Evolutionary conservation across 2,113 vertebrate genomes (phyloP), one percentile per base, ranked within the genome.

Genomic region (Ciconia boyciana): DNA sequence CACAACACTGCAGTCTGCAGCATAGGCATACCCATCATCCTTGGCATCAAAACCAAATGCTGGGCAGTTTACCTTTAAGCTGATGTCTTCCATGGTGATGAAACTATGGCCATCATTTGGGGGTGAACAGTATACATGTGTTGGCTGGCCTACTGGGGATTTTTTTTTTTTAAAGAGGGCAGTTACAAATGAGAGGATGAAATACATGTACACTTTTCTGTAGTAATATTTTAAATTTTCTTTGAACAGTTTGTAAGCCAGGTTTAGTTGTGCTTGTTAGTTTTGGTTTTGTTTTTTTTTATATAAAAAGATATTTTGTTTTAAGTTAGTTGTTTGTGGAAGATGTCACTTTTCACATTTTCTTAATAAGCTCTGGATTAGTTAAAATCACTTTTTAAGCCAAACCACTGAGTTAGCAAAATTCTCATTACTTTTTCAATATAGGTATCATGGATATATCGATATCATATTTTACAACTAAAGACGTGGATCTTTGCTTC

Each of bases 211-310:
- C 36, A 66, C 31, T 83, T 24, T 93, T 80, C 81, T 80, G 61
- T 75, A 94, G 81, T 55, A 96, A 96, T 92, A 11, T 91, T 89
- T 86, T 41, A 92, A 71, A 80, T 97, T 95, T 96, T 83, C 74
- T 95, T 57, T 96, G 90, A 87, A 79, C 20, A 89, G 76, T 96
- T 96, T 96, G 84, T 87, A 92, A 96, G 87, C 90, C 83, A 95
- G 85, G 54, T 96, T 97, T 49, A 49, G 21, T 21, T 72, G 34
- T 39, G 4, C 5, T 68, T 44, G 8, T 48, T 85, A 39, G 43
- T 32, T 69, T 72, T 4, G 31, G 8, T 58, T 78, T 36, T 14
- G 31, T 6, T 31, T 61, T 32, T 14, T 5, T 44, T 70, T 58
- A n/a, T 22, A 32, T 62, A 52, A 58, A 58, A 70, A 8, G 3